Conservation (phyloP, 2,113 vertebrate species). For the Ctenomys sociabilis region DNA sequence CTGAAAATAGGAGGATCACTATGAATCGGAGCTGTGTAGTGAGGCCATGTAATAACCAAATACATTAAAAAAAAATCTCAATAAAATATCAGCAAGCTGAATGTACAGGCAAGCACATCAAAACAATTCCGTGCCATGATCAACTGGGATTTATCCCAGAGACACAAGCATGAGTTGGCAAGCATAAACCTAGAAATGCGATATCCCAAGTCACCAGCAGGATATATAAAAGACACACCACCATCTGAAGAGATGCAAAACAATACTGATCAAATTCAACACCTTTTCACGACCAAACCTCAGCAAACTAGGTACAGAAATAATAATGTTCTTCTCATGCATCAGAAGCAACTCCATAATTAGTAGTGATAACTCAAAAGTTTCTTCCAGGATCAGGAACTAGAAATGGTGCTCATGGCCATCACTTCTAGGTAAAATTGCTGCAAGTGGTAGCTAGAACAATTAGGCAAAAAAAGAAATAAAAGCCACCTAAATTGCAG, state of each 20-base stretch:
- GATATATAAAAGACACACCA: neutral
- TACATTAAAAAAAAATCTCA: neutral
- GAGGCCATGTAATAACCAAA: no score
- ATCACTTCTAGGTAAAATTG: neutral
- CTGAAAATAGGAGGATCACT: no score
- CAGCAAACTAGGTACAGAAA: neutral
- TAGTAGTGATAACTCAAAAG: neutral
- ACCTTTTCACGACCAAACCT: neutral
- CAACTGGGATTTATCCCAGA: neutral
- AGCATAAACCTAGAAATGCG: neutral
- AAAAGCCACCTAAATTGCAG: neutral
- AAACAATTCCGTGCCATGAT: neutral
- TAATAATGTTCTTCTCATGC: neutral
- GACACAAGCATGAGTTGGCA: neutral
- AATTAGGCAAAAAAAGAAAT: neutral
- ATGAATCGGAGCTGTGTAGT: no score
- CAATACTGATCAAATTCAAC: no score
- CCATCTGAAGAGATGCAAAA: neutral
- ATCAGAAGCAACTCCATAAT: neutral
- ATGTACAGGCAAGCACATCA: neutral
- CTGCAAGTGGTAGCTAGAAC: neutral
- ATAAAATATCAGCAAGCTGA: neutral
- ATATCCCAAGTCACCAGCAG: neutral
- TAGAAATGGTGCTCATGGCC: neutral
- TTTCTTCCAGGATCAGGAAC: neutral